phyloP scores from a whole-genome alignment of 1,140 invertebrate genomes.

The Melipona quadrifasciata region DNA sequence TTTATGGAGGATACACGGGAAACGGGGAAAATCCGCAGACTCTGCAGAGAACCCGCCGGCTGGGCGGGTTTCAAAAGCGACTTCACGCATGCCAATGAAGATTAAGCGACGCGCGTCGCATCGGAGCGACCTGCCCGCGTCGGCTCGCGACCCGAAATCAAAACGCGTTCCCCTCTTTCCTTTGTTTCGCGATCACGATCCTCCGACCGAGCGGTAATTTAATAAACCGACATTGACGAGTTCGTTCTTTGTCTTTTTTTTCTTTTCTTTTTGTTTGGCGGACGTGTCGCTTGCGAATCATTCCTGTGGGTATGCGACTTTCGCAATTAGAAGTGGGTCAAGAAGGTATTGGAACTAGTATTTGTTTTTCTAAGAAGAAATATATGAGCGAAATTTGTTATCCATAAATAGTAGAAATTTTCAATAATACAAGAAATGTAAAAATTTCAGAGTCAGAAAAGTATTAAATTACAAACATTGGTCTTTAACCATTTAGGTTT shows the following conservation, averaged over 20 bases:
- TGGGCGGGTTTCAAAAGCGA: conserved; percentile 45
- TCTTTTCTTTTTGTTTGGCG: no score
- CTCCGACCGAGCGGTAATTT: neutral
- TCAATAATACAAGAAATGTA: no score
- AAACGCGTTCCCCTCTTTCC: neutral
- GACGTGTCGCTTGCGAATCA: neutral
- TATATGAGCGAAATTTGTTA: no score
- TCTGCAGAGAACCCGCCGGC: conserved; percentile 8
- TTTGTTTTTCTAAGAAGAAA: no score
- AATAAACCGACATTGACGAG: neutral
- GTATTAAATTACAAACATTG: no score
- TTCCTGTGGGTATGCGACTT: neutral
- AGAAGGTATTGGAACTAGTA: no score
- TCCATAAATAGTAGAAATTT: no score
- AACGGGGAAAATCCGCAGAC: conserved; percentile 38
- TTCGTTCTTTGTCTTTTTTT: neutral
- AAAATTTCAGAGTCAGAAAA: no score
- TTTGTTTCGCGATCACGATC: conserved; percentile 11
- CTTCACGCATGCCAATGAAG: conserved; percentile 59
- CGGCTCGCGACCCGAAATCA: neutral
- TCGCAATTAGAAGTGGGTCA: no score
- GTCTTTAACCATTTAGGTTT: no score
- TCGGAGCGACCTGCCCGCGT: conserved; percentile 19
- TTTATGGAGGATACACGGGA: conserved; percentile 54
- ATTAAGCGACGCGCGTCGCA: conserved; percentile 34